Conservation (phyloP, 1,140 invertebrate species). For the Chrysomallon squamiferum region DNA sequence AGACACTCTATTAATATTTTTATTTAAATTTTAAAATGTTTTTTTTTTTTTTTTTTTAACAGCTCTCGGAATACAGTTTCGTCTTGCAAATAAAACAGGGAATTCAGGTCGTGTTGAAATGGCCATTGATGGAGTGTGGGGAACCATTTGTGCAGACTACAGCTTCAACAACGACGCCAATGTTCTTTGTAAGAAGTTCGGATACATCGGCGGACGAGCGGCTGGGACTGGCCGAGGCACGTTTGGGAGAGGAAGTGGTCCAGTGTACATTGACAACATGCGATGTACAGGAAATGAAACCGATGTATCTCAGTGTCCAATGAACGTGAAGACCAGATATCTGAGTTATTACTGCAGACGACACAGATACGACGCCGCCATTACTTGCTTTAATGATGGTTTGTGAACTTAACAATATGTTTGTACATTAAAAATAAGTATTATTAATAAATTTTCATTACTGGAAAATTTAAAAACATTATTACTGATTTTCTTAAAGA, state of each 20-base stretch:
- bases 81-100: conserved; percentile 31
- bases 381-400: conserved; percentile 42
- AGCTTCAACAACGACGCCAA: conserved; percentile 33
- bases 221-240: conserved; percentile 17
- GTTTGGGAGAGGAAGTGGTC: conserved; percentile 49
- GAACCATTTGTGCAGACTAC: conserved; percentile 37
- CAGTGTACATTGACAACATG: background rate
- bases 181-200: conserved; percentile 27
- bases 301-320: background rate
- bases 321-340: background rate
- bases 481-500: too few relatives aligned
- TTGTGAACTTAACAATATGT: too few relatives aligned
- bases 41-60: too few relatives aligned
- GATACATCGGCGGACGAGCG: conserved; percentile 26
- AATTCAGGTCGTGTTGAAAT: conserved; percentile 39
- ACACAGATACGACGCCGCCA: conserved; percentile 32
- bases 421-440: too few relatives aligned
- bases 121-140: conserved; percentile 34
- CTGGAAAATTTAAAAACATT: too few relatives aligned
- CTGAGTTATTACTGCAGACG: conserved; percentile 21
- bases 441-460: too few relatives aligned
- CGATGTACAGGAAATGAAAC: background rate
- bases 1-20: too few relatives aligned
- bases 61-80: conserved; percentile 27
- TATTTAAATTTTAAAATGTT: too few relatives aligned